Evolutionary conservation across 2,888 invertebrate species (phyloP).

Genomic region (Harmothoe impar): DNA sequence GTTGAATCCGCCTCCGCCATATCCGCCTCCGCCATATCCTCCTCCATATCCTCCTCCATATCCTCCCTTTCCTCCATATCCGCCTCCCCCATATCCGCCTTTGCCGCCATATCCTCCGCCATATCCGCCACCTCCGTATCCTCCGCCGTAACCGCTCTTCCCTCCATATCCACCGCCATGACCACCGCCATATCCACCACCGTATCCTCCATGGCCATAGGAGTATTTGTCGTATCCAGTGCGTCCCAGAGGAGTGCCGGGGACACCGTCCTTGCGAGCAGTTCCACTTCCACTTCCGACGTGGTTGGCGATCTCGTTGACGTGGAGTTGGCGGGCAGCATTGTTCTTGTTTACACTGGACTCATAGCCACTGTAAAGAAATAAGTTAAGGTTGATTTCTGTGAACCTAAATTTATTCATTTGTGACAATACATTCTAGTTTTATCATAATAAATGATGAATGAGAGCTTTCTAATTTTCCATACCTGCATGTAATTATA

Average conservation of each 20-base stretch:
- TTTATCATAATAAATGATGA: no score
- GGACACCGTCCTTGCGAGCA: conserved; percentile 28
- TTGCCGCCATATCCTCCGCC: neutral
- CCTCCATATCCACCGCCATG: neutral
- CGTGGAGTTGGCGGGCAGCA: conserved; percentile 13
- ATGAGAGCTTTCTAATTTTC: no score
- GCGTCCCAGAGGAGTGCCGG: conserved; percentile 36
- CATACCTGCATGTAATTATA: no score
- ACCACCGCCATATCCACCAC: neutral
- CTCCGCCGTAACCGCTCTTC: neutral
- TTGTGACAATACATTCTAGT: neutral
- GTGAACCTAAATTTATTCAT: neutral
- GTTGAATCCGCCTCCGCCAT: neutral
- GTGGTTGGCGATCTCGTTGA: conserved; percentile 31
- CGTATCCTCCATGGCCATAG: conserved; percentile 6
- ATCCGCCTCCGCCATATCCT: neutral
- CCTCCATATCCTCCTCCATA: neutral
- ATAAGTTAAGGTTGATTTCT: neutral
- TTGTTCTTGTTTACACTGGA: conserved; percentile 30
- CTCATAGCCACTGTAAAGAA: conserved; percentile 14
- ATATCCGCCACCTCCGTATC: neutral
- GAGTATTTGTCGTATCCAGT: conserved; percentile 55
- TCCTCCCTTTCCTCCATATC: neutral
- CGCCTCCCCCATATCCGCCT: neutral
- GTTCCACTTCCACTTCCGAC: conserved; percentile 42